Percentiles rank a stretch among this genome's conserved stretches.
Conservation (phyloP, 2,797 vertebrate species). For the Petrocephalus sullivani region DNA sequence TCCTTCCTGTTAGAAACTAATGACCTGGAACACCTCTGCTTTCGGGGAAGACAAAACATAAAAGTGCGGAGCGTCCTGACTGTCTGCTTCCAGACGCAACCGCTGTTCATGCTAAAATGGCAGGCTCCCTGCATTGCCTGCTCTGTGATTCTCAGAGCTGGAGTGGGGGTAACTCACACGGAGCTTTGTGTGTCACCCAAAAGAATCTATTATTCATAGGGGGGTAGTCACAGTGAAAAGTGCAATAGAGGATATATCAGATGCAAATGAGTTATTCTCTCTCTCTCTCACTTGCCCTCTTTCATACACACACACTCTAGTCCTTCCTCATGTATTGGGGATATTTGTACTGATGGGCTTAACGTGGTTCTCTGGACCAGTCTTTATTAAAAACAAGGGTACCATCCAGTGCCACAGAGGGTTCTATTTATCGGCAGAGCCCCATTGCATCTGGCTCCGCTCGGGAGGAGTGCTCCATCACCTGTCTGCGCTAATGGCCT, state of each 20-base stretch:
- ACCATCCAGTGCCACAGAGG: neutral
- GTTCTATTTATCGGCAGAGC: neutral
- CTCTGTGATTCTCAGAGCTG: neutral
- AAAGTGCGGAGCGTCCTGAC: neutral
- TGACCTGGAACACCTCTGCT: neutral
- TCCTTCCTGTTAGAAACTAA: neutral
- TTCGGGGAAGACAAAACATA: neutral
- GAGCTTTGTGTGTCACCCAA: neutral
- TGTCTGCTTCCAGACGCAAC: neutral
- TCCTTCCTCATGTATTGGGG: neutral
- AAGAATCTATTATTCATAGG: slow-evolving; percentile 1
- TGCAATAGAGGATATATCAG: neutral
- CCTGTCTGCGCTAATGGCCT: neutral
- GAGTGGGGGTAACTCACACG: neutral
- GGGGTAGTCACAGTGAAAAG: neutral
- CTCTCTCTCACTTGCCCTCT: neutral
- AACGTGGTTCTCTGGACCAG: neutral
- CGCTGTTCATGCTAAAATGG: neutral
- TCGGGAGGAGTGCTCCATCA: neutral
- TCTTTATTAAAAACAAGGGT: neutral
- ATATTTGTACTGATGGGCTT: neutral
- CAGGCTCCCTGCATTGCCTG: neutral
- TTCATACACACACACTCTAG: neutral
- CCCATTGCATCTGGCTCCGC: neutral
- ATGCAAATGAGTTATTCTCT: neutral